These are phyloP conservation scores for Psilanteris sp. DNA, from an alignment of 1,140 invertebrate genomes.

Conservation along the genomic window DNA sequence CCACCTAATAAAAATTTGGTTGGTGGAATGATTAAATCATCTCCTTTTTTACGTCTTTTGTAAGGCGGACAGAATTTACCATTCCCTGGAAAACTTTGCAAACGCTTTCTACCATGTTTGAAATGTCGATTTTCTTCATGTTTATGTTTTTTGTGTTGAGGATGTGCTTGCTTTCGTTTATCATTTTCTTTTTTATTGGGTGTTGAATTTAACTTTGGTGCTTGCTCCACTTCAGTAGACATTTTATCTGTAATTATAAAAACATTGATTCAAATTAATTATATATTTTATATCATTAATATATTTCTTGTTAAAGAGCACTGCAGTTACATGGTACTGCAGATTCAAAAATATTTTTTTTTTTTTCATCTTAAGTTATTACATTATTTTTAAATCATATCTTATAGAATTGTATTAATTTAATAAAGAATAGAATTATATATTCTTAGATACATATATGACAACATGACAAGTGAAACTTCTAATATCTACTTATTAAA, in stretches of 20 bases:
- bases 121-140: constrained; percentile 76
- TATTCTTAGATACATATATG: too few species aligned
- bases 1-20: constrained; percentile 97
- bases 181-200: constrained; percentile 73
- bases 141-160: constrained; percentile 75
- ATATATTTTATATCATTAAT: neutral
- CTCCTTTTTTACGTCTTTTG: constrained; percentile 86
- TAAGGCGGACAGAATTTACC: constrained; percentile 79
- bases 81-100: constrained; percentile 79
- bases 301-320: too few species aligned
- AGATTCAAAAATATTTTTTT: too few species aligned
- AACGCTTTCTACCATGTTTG: constrained; percentile 79
- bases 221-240: constrained; percentile 27
- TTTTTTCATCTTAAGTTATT: too few species aligned
- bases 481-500: too few species aligned
- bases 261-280: too few species aligned
- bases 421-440: too few species aligned
- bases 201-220: constrained; percentile 35
- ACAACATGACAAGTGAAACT: too few species aligned
- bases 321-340: too few species aligned
- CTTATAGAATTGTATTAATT: too few species aligned
- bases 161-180: constrained; percentile 69
- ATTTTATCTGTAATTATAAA: constrained; percentile 12
- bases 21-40: constrained; percentile 83
- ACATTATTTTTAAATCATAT: too few species aligned